A percentile compares a stretch with the other conserved stretches of the same genome.
These are phyloP conservation scores for Cyanistes caeruleus DNA, from an alignment of 2,113 vertebrate genomes.

Conservation along the genomic window DNA sequence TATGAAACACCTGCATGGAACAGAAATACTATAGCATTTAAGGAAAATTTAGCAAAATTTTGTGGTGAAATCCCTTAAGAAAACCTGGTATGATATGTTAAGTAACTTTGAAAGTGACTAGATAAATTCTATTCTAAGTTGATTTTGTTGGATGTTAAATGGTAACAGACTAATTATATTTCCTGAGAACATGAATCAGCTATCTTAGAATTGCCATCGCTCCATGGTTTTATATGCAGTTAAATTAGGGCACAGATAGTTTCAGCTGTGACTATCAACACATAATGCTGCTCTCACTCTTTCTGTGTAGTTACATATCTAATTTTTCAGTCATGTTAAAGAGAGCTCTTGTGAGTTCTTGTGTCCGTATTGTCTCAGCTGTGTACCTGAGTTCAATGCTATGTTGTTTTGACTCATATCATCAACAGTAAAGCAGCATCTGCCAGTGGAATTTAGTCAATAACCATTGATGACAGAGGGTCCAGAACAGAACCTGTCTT, in stretches of 20 bases:
- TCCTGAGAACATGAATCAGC: neutral
- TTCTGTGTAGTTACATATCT: neutral
- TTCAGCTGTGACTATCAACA: neutral
- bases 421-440: neutral
- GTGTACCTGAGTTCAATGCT: neutral
- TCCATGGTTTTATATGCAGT: neutral
- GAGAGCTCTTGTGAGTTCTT: neutral
- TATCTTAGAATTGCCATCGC: neutral
- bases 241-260: neutral
- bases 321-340: neutral
- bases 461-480: slow-evolving; percentile 15
- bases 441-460: slow-evolving; percentile 10
- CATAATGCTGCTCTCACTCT: neutral
- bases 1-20: neutral
- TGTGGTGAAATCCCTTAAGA: neutral
- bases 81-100: neutral
- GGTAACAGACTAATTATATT: neutral
- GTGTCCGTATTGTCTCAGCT: neutral
- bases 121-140: neutral
- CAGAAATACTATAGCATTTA: neutral
- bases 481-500: neutral
- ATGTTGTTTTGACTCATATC: neutral
- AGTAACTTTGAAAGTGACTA: neutral
- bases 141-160: neutral
- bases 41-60: neutral